phyloP scores from a whole-genome alignment of 2,797 vertebrate genomes.

The Phaenicophaeus curvirostris region DNA sequence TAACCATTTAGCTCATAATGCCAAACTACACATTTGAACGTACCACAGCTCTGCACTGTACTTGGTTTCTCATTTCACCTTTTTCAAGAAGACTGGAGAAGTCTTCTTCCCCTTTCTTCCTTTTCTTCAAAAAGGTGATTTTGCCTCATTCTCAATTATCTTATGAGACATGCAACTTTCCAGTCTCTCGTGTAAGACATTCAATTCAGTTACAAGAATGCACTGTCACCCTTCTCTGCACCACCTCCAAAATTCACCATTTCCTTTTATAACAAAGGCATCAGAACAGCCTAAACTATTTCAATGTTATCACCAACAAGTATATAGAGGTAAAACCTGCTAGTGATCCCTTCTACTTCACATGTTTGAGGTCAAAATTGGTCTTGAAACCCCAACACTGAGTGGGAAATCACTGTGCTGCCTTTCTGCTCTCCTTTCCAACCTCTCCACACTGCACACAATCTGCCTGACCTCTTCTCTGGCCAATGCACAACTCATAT shows the following conservation, averaged over 20 bases:
- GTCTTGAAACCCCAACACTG: neutral
- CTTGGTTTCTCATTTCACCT: neutral
- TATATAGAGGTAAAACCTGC: neutral
- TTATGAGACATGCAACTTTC: neutral
- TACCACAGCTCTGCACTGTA: neutral
- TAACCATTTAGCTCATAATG: neutral
- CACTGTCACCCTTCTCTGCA: neutral
- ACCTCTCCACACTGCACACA: neutral
- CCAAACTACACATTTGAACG: neutral
- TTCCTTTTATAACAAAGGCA: neutral
- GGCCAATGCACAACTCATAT: fast-evolving
- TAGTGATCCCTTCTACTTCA: neutral
- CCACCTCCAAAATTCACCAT: neutral
- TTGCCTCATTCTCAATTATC: neutral
- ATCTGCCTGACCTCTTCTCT: neutral
- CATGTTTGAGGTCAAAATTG: neutral
- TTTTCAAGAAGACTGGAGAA: neutral
- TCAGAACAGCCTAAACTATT: neutral
- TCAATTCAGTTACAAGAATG: neutral
- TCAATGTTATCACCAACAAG: neutral
- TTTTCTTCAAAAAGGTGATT: neutral
- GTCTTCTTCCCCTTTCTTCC: neutral
- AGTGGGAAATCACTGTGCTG: neutral
- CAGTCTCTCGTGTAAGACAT: neutral
- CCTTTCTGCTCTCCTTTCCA: neutral